Conservation (phyloP, 1,140 invertebrate genomes). For the Temnothorax nylanderi region DNA sequence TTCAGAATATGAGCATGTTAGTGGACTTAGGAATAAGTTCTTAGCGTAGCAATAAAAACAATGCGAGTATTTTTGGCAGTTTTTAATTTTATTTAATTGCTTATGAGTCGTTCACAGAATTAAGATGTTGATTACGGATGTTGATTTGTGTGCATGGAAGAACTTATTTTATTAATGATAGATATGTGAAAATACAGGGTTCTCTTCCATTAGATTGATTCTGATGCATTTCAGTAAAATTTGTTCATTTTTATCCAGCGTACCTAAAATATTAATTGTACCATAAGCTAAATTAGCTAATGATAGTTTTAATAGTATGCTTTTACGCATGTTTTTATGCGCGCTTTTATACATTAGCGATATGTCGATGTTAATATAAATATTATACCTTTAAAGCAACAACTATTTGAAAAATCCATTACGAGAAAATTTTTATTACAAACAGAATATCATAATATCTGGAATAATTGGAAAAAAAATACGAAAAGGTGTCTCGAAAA, state of each 20-base stretch:
- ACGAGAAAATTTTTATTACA: neutral
- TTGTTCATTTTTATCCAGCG: neutral
- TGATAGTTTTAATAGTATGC: neutral
- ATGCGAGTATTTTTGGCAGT: neutral
- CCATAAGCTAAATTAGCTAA: constrained; percentile 11
- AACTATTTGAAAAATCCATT: neutral
- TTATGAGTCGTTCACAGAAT: neutral
- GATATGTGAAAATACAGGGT: neutral
- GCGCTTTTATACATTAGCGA: constrained; percentile 7
- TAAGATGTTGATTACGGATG: neutral
- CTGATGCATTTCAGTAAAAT: neutral
- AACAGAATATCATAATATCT: constrained; percentile 1
- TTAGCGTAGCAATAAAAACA: neutral
- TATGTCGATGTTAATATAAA: neutral
- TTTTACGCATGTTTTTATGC: constrained; percentile 12
- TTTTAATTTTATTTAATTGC: neutral
- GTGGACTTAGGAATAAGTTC: neutral
- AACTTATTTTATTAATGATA: neutral
- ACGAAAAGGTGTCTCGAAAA: neutral
- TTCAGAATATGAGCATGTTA: constrained; percentile 32
- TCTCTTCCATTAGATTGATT: neutral
- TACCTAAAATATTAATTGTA: constrained; percentile 28
- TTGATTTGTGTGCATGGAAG: neutral
- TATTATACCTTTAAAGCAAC: neutral
- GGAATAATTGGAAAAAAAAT: neutral